Conservation (phyloP, 1,140 invertebrate genomes). For the Lepidurus apus region DNA sequence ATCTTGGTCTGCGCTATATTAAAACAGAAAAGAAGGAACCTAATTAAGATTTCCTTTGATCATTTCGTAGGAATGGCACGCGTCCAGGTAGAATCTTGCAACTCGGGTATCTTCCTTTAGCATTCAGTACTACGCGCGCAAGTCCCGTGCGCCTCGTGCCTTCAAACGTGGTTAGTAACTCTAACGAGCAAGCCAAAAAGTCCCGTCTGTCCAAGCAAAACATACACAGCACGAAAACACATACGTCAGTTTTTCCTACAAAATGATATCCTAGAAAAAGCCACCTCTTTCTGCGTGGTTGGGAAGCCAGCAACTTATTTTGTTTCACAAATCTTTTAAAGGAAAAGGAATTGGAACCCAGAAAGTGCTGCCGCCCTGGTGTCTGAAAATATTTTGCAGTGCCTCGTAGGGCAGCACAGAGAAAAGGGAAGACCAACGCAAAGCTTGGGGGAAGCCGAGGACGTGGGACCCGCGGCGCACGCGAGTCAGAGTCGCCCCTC, state of each 20-base stretch:
- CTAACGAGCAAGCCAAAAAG: background rate
- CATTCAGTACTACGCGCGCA: background rate
- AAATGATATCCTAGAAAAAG: too few relatives aligned
- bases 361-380: conserved; percentile 16
- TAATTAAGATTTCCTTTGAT: conserved; percentile 11
- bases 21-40: conserved; percentile 9
- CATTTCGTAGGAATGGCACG: conserved; percentile 11
- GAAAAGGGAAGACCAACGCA: background rate
- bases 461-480: background rate
- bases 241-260: too few relatives aligned
- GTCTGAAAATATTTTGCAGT: background rate
- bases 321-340: background rate
- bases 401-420: too few relatives aligned
- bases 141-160: background rate
- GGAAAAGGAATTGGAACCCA: background rate
- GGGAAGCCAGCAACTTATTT: background rate
- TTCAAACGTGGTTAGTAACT: conserved; percentile 11
- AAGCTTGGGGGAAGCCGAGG: conserved; percentile 4
- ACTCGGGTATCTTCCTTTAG: background rate
- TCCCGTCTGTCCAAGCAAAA: background rate
- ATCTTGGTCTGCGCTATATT: background rate
- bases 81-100: background rate
- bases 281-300: too few relatives aligned
- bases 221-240: too few relatives aligned
- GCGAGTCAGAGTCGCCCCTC: background rate